Percentiles rank a stretch among this genome's conserved stretches.
These are phyloP conservation scores for Chunga burmeisteri DNA, from an alignment of 2,113 vertebrate genomes.

Conservation along the genomic window DNA sequence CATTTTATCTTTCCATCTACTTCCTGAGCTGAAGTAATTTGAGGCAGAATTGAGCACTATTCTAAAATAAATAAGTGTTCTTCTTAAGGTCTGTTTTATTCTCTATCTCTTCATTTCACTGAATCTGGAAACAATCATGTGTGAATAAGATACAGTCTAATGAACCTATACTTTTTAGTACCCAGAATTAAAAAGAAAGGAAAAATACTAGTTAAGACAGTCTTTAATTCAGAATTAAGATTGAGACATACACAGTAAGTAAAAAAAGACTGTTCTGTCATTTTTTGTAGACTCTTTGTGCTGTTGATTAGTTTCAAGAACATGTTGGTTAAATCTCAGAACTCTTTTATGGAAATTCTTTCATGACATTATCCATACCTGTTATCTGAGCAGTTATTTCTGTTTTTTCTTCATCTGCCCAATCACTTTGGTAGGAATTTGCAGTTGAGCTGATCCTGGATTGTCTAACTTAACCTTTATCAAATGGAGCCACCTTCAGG, in stretches of 20 bases:
- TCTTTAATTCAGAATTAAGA: neutral
- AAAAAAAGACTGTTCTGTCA: neutral
- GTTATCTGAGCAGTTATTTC: neutral
- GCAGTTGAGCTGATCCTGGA: neutral
- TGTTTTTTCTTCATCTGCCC: neutral
- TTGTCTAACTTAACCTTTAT: slow-evolving; percentile 41
- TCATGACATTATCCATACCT: neutral
- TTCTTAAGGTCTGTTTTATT: neutral
- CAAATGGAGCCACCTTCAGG: slow-evolving; percentile 64
- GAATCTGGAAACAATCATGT: neutral
- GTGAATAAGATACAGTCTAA: neutral
- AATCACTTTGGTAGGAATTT: neutral
- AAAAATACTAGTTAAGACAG: neutral
- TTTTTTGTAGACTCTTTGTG: neutral
- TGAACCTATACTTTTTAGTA: neutral
- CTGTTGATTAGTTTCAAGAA: neutral
- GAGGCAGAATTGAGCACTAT: neutral
- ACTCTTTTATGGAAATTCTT: neutral
- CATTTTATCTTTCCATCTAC: slow-evolving; percentile 15
- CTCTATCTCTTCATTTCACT: neutral
- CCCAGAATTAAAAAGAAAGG: neutral
- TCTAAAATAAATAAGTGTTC: neutral
- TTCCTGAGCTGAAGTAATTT: neutral
- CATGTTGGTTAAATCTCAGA: neutral
- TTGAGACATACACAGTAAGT: neutral